These are phyloP conservation scores for Cyprinella venusta DNA, from an alignment of 2,797 vertebrate species.

Conservation along the genomic window DNA sequence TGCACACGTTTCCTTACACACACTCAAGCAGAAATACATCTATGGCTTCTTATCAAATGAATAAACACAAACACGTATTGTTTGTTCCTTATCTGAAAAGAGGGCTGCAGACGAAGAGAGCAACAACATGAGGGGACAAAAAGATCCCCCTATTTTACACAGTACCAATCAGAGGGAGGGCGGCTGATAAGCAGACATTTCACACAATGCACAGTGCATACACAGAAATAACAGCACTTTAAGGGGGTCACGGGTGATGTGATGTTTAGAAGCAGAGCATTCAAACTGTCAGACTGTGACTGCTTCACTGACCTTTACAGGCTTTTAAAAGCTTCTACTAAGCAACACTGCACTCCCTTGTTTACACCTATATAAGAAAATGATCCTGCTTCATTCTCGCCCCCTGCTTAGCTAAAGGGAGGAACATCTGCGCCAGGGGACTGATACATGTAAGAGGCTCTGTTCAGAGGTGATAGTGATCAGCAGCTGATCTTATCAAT, in stretches of 20 bases:
- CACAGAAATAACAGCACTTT: slow-evolving; percentile 27
- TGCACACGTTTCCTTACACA: neutral
- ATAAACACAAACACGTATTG: slow-evolving; percentile 22
- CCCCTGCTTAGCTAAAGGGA: neutral
- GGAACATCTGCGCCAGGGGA: neutral
- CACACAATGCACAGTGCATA: slow-evolving; percentile 15
- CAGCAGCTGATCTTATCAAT: slow-evolving; percentile 60
- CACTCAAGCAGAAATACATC: slow-evolving; percentile 63
- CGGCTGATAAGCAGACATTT: slow-evolving; percentile 25
- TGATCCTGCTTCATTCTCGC: neutral
- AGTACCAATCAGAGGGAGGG: slow-evolving; percentile 16
- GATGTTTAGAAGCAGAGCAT: slow-evolving; percentile 43
- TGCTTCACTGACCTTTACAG: slow-evolving; percentile 43
- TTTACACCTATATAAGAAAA: slow-evolving; percentile 35
- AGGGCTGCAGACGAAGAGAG: neutral
- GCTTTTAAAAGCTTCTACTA: slow-evolving; percentile 42
- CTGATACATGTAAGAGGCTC: slow-evolving; percentile 35
- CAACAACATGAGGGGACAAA: slow-evolving; percentile 4
- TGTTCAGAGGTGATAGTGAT: slow-evolving; percentile 47
- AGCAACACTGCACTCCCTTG: slow-evolving; percentile 24
- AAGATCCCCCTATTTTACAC: slow-evolving; percentile 37
- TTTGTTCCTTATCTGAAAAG: slow-evolving; percentile 35
- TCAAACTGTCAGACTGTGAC: slow-evolving; percentile 30
- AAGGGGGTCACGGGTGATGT: slow-evolving; percentile 23
- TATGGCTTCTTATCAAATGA: slow-evolving; percentile 56